Base-by-base conservation (phyloP, 1,140 invertebrate genomes). In the Pseudoatta argentina region DNA sequence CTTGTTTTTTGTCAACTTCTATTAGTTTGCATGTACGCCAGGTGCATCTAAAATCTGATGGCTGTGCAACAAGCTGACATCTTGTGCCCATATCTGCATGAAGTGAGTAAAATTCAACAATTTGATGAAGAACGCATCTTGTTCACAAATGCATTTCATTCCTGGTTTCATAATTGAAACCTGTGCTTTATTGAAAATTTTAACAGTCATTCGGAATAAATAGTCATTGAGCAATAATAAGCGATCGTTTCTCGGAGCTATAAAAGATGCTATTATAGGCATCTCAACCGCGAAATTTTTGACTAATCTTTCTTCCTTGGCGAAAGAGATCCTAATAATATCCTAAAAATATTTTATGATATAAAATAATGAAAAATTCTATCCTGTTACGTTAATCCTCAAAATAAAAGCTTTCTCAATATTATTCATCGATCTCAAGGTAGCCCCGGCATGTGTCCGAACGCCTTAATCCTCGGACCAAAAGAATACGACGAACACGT, bases 401-500 rank as follows among this genome's bases (percentile, higher is more conserved):
- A 5, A 18, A 34, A 57, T 3, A 34, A 27, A 1, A 27, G 14
- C 12, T 61, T 24, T 24, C 16, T 44, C 39, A 18, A 34, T 18
- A 27, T 30, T 30, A 34, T n/a, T 82, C 39, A 24, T 21, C 55
- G 55, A 82, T 30, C 16, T 76, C 5, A 55, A 48, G 18, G 12
- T 82, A n/a, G 59, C 27, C n/a, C 1, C 24, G 21, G 27, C 16
- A 53, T 10, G 24, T 71, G 39, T 14, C 18, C 57, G 51, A 18
- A 30, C 59, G 64, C 39, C 72, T 71, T 72, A 44, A 73, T 77
- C 44, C 71, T 67, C 63, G 72, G 66, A 67, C 44, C 67, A 59
- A 72, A 69, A 77, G 48, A 76, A 44, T 61, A 53, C 66, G 39
- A 79, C 75, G 27, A 82, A 88, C 86, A 90, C 88, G 89, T 86